A percentile compares a stretch with the other conserved stretches of the same genome.
phyloP scores from a whole-genome alignment of 2,888 invertebrate species.

The Scaptomyza cyrtandrae region DNA sequence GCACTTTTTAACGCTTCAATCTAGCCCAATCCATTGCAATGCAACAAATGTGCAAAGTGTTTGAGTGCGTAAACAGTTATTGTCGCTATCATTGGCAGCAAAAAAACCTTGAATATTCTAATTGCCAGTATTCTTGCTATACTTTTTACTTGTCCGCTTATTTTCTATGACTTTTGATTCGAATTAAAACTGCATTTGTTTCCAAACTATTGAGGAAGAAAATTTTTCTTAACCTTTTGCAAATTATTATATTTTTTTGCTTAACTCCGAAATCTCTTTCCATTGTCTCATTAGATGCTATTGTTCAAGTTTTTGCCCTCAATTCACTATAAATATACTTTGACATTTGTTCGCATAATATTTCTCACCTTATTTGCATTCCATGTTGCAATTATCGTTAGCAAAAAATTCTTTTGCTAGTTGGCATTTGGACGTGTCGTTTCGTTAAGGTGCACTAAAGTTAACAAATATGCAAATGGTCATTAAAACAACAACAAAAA shows the following conservation, averaged over 20 bases:
- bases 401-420: neutral
- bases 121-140: neutral
- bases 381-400: constrained; percentile 4
- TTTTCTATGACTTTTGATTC: constrained; percentile 4
- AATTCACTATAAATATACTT: neutral
- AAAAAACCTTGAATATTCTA: neutral
- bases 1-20: neutral
- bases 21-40: too few species aligned
- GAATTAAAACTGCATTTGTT: too few species aligned
- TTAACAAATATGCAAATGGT: constrained; percentile 29
- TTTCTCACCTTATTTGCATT: constrained; percentile 13
- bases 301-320: neutral
- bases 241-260: too few species aligned
- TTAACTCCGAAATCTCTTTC: neutral
- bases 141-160: constrained; percentile 22
- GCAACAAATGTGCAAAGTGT: constrained; percentile 9
- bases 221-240: too few species aligned
- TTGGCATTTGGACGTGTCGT: neutral
- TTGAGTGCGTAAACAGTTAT: constrained; percentile 6
- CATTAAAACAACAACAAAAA: constrained; percentile 7
- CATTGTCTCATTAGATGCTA: neutral
- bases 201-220: too few species aligned
- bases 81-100: neutral
- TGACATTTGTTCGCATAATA: too few species aligned
- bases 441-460: constrained; percentile 8